Conservation (phyloP, 2,888 invertebrate species). For the Camponotus fellah region DNA sequence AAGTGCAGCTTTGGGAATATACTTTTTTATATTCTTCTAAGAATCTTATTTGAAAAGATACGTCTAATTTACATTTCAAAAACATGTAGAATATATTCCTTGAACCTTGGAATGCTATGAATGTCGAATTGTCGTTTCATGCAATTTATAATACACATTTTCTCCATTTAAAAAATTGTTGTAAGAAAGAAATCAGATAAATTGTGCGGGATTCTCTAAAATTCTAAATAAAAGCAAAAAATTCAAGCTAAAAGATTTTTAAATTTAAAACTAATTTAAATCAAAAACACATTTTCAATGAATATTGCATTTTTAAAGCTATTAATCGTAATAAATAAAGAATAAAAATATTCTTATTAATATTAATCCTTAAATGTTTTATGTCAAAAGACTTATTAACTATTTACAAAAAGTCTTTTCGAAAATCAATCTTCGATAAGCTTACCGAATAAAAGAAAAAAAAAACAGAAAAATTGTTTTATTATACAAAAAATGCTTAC, state of each 20-base stretch:
- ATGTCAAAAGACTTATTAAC: neutral
- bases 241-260: neutral
- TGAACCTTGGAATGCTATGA: conserved; percentile 1
- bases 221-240: neutral
- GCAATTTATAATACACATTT: neutral
- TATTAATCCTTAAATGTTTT: neutral
- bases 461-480: too few species aligned
- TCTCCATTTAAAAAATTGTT: neutral
- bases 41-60: conserved; percentile 22
- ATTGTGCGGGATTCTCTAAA: neutral
- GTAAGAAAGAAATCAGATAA: neutral
- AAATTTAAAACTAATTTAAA: neutral
- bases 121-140: neutral
- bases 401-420: neutral
- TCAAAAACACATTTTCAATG: neutral
- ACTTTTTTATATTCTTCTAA: conserved; percentile 25
- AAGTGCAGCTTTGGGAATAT: conserved; percentile 23
- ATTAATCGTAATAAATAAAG: neutral
- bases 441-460: too few species aligned
- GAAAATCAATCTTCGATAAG: too few species aligned
- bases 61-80: conserved; percentile 33
- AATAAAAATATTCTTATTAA: neutral
- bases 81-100: neutral
- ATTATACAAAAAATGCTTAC: too few species aligned
- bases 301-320: neutral